Base-by-base conservation (phyloP, 92 coral and sea anemone species). In the Heliopora coerulea region DNA sequence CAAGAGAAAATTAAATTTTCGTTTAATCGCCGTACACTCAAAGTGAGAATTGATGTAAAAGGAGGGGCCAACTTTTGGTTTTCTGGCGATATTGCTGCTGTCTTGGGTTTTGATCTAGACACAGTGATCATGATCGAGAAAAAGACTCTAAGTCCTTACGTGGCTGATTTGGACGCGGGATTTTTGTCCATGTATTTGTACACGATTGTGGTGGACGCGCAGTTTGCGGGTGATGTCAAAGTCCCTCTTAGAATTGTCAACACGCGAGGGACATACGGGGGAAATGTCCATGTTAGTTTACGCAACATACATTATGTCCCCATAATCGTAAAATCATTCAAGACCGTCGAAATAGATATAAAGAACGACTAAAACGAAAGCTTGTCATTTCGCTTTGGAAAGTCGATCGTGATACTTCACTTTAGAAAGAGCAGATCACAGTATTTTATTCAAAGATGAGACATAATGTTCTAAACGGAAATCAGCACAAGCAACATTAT, bases 371-470 rank as follows among this genome's bases (percentile, higher is more conserved):
- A 50, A 54, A 72, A 73, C 41, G 69, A 42, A 56, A 63, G 41
- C 19, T 81, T 82, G 56, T 72, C 86, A 75, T 82, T 74, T 75
- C 82, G 74, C 21, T 54, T 74, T 9, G 82, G 86, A n/a, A 64
- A 67, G 34, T 73, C 78, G 64, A 74, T 75, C 78, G 86, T 60
- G 56, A 57, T 70, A 75, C 80, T 75, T 59, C 80, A 75, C n/a
- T 75, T 75, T 64, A 75, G 68, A 64, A 49, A 82, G 72, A 79
- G 40, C 24, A 52, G 74, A 63, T 79, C 86, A 9, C 72, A 64
- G 21, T 64, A 5, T 26, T 39, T 65, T 34, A 57, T 74, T 19
- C 28, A 28, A 82, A 15, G 18, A 65, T 76, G 80, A 62, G 72
- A 52, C 56, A 42, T 0, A 11, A 35, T 25, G 7, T 19, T 21